A percentile compares a stretch with the other conserved stretches of the same genome.
phyloP scores from a whole-genome alignment of 2,113 vertebrate species.

The Eudyptes chrysolophus region DNA sequence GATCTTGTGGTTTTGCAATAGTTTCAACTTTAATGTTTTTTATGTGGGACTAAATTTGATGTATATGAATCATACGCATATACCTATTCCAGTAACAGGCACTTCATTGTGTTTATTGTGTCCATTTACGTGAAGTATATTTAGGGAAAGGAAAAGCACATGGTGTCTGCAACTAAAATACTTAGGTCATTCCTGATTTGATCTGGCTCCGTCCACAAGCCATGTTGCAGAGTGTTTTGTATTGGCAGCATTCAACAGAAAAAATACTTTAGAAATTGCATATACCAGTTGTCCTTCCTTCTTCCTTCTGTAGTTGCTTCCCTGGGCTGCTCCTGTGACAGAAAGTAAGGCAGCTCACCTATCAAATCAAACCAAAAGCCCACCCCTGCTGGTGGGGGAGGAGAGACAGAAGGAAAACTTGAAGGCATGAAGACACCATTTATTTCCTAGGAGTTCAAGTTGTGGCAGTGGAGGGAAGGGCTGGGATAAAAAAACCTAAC shows the following conservation, averaged over 20 bases:
- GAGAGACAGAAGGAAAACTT: not conserved
- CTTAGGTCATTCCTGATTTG: not conserved
- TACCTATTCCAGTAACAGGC: not conserved
- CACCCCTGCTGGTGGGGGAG: not conserved
- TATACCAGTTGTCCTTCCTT: not conserved
- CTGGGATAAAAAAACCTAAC: not conserved
- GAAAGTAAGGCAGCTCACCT: not conserved
- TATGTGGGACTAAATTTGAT: not conserved
- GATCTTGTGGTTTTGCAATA: not conserved
- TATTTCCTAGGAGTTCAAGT: not conserved
- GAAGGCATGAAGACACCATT: not conserved
- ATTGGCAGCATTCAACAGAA: not conserved
- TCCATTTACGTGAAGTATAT: not conserved
- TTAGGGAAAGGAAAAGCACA: not conserved
- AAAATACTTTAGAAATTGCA: not conserved
- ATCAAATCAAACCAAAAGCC: not conserved
- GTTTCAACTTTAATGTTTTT: not conserved
- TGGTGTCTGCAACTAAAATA: not conserved
- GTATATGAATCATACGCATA: not conserved
- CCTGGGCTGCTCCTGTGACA: not conserved
- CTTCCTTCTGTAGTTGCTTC: not conserved
- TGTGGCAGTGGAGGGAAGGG: not conserved
- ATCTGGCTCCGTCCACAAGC: not conserved
- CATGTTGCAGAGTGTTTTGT: rapidly evolving
- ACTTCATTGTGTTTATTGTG: not conserved